These are phyloP conservation scores for Teleogryllus occipitalis DNA, from an alignment of 1,140 invertebrate genomes.

Conservation along the genomic window DNA sequence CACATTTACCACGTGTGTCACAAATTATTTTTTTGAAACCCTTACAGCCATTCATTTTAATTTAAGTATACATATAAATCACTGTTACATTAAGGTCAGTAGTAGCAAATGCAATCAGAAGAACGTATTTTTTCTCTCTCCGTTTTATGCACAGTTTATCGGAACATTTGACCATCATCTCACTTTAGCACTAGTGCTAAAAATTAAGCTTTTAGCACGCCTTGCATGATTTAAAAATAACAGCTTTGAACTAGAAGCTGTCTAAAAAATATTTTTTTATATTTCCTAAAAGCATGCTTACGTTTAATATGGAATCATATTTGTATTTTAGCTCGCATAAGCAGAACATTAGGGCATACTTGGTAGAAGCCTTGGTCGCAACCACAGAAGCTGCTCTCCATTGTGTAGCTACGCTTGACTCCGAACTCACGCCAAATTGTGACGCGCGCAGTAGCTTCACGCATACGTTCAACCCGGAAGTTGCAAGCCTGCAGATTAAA, in stretches of 20 bases:
- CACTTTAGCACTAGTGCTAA: background rate
- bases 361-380: slow-evolving; percentile 69
- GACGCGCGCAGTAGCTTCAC: slow-evolving; percentile 77
- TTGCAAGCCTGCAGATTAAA: slow-evolving; percentile 68
- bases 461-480: slow-evolving; percentile 65
- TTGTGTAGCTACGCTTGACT: slow-evolving; percentile 66
- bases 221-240: background rate
- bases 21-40: too few species aligned
- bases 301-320: background rate
- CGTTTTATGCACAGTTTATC: too few species aligned
- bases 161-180: background rate
- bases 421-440: slow-evolving; percentile 77
- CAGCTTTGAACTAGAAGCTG: background rate
- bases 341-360: slow-evolving; percentile 32
- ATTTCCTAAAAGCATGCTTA: background rate
- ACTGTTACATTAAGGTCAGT: too few species aligned
- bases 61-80: too few species aligned
- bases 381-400: slow-evolving; percentile 82
- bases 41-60: too few species aligned
- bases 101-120: too few species aligned
- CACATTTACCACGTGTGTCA: too few species aligned
- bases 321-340: background rate
- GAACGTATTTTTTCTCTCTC: too few species aligned
- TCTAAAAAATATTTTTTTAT: background rate
- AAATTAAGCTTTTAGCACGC: background rate